Conservation (phyloP, 2,888 invertebrate genomes). For the Heliconius aoede region DNA sequence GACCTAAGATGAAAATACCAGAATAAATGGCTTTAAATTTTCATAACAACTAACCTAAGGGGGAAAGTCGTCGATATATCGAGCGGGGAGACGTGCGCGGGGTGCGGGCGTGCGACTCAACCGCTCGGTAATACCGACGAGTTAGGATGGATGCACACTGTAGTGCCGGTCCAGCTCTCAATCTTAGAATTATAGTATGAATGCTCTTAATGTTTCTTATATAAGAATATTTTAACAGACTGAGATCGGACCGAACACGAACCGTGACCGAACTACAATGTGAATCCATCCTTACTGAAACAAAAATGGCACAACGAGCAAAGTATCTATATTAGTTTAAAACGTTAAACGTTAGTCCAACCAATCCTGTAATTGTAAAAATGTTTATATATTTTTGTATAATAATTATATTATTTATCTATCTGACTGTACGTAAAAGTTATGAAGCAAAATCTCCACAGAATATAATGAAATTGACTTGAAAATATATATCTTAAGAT, state of each 20-base stretch:
- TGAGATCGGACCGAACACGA: too few species aligned
- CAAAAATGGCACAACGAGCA: slow-evolving; percentile 82
- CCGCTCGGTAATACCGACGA: slow-evolving; percentile 59
- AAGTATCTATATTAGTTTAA: slow-evolving; percentile 63
- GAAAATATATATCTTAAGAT: not conserved
- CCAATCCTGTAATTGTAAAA: slow-evolving; percentile 73
- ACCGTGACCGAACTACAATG: too few species aligned
- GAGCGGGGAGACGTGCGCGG: slow-evolving; percentile 64
- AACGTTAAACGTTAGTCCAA: slow-evolving; percentile 77
- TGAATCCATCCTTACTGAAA: slow-evolving; percentile 49
- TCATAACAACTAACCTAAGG: slow-evolving; percentile 51
- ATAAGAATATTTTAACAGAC: too few species aligned
- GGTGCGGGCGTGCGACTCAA: slow-evolving; percentile 71
- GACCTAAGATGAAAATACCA: slow-evolving; percentile 16
- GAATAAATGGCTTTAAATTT: slow-evolving; percentile 34
- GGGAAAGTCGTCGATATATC: slow-evolving; percentile 57
- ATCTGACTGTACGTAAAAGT: not conserved
- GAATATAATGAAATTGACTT: not conserved
- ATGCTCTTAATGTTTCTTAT: too few species aligned
- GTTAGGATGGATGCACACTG: slow-evolving; percentile 22
- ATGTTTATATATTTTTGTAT: not conserved
- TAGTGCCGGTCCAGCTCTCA: too few species aligned
- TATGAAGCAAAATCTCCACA: not conserved
- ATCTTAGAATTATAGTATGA: too few species aligned
- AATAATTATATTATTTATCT: not conserved